Evolutionary conservation across 2,113 vertebrate genomes (phyloP).

Genomic region (Platanista minor): DNA sequence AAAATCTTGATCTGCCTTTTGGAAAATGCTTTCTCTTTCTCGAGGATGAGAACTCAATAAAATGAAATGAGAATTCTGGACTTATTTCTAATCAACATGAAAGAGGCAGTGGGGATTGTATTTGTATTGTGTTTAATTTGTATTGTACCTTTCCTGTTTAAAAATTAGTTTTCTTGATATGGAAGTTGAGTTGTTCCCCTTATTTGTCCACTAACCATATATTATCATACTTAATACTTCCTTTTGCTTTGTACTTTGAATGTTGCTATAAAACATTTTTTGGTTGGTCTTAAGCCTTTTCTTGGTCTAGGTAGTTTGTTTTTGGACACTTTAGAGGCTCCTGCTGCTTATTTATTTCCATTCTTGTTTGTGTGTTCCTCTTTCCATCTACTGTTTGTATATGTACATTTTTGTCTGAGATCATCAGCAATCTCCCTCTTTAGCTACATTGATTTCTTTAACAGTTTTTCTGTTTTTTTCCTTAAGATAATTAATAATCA

Average conservation of each 20-base stretch:
- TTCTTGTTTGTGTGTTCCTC: background rate
- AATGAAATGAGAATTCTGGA: constrained; percentile 42
- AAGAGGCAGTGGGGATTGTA: background rate
- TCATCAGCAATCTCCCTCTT: background rate
- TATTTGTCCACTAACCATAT: background rate
- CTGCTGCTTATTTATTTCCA: background rate
- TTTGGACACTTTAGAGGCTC: background rate
- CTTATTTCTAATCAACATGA: background rate
- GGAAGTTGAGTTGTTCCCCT: background rate
- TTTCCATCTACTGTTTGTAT: background rate
- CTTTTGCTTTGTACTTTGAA: background rate
- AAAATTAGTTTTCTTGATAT: background rate
- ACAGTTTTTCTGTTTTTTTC: constrained; percentile 1
- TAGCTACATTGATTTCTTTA: background rate
- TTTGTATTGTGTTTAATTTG: background rate
- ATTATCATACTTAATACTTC: background rate
- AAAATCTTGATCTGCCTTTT: constrained; percentile 22
- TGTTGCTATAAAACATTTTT: background rate
- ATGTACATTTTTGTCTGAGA: background rate
- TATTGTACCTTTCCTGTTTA: constrained; percentile 18
- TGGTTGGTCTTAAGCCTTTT: background rate
- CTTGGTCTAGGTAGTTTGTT: background rate
- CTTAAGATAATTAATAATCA: constrained; percentile 33
- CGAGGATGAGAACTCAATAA: constrained; percentile 25
- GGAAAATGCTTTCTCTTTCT: constrained; percentile 19